phyloP scores from a whole-genome alignment of 1,140 invertebrate genomes.

The Tetranychus urticae region DNA sequence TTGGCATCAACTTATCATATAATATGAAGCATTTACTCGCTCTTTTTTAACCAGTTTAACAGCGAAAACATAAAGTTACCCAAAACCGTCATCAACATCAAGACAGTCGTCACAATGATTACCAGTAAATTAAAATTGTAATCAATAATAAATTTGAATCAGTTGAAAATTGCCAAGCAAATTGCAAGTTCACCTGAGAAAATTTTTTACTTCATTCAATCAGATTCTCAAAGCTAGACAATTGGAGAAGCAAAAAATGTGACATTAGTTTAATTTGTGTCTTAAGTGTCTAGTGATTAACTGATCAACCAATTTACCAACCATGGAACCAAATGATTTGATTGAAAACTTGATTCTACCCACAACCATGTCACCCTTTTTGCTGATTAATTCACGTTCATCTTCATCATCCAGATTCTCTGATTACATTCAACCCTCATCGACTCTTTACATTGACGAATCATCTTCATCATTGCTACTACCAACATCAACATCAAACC shows the following conservation, averaged over 20 bases:
- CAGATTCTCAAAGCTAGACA: not conserved
- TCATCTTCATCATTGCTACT: not conserved
- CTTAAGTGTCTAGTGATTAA: not conserved
- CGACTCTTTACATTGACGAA: not conserved
- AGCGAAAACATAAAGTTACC: no score
- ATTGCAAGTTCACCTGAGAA: no score
- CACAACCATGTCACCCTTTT: not conserved
- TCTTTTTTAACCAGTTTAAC: no score
- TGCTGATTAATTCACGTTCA: not conserved
- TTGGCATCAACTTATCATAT: not conserved
- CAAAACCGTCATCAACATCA: no score
- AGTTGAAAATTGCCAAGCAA: no score
- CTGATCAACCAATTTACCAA: not conserved
- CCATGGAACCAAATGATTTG: not conserved
- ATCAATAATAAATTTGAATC: no score
- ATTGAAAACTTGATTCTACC: not conserved
- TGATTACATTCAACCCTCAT: not conserved
- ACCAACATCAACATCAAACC: not conserved
- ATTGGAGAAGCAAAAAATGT: not conserved
- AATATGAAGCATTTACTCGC: no score
- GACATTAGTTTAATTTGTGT: not conserved
- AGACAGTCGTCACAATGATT: no score
- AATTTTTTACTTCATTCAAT: no score
- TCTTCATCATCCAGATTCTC: not conserved
- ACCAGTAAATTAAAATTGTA: no score